A percentile compares a stretch with the other conserved stretches of the same genome.
Evolutionary conservation across 2,888 invertebrate species (phyloP).

Genomic region (Prionchulus punctatus): DNA sequence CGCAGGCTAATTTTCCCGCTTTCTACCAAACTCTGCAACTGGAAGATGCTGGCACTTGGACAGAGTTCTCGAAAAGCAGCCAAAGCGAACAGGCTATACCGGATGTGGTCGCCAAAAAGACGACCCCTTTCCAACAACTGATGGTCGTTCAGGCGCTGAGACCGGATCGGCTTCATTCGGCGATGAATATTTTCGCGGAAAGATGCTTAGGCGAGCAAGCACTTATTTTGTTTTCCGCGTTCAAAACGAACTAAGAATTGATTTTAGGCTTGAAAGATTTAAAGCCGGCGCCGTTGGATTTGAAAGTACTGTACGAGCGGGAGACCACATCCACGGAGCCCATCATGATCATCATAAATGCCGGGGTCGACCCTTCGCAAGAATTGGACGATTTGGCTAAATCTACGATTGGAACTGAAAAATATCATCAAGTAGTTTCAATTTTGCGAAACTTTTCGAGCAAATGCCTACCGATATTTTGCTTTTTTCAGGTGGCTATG

Average conservation of each 20-base stretch:
- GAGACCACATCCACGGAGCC: conserved; percentile 50
- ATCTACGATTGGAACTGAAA: conserved; percentile 38
- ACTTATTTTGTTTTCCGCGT: background rate
- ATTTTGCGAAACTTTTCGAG: background rate
- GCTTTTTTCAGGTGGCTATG: conserved; percentile 49
- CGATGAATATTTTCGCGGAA: conserved; percentile 55
- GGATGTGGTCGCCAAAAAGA: conserved; percentile 38
- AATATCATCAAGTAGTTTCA: conserved; percentile 44
- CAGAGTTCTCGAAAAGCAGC: conserved; percentile 47
- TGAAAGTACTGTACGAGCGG: conserved; percentile 42
- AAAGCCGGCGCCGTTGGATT: conserved; percentile 44
- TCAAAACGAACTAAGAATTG: conserved; percentile 3
- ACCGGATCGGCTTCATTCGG: conserved; percentile 63
- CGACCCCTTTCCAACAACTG: conserved; percentile 62
- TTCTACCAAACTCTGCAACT: conserved; percentile 48
- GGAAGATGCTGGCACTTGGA: conserved; percentile 50
- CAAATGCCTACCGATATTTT: background rate
- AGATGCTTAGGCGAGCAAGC: conserved; percentile 40
- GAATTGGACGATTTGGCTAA: conserved; percentile 54
- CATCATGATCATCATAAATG: conserved; percentile 62
- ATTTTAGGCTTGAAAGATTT: conserved; percentile 41
- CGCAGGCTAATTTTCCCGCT: conserved; percentile 45
- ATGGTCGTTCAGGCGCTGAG: conserved; percentile 59
- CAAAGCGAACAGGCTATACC: conserved; percentile 51
- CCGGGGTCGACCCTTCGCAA: conserved; percentile 75